These are phyloP conservation scores for Tetraneura akinire DNA, from an alignment of 1,140 invertebrate species.

Conservation along the genomic window DNA sequence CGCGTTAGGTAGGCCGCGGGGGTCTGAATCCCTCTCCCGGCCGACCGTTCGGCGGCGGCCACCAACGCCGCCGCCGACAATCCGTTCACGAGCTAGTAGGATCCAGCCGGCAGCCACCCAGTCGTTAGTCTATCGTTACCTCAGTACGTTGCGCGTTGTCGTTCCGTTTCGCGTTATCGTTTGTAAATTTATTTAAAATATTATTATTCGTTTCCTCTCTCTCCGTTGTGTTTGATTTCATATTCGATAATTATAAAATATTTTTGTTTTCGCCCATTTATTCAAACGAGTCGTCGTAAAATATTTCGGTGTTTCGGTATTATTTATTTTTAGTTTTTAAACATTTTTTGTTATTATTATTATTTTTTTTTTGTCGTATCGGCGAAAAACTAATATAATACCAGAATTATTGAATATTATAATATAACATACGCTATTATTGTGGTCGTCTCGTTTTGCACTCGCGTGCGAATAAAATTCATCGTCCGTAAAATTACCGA, in stretches of 20 bases:
- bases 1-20: background rate
- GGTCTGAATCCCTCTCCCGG: background rate
- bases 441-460: no score
- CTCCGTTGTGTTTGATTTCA: background rate
- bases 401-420: no score
- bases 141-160: background rate
- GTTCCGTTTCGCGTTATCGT: background rate
- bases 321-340: no score
- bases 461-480: no score
- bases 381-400: no score
- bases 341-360: no score
- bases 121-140: slow-evolving; percentile 45
- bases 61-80: background rate
- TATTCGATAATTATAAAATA: background rate
- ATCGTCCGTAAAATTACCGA: no score
- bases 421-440: no score
- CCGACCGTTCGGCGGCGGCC: background rate
- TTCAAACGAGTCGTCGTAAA: no score
- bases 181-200: background rate
- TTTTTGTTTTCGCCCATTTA: no score
- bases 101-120: slow-evolving; percentile 38
- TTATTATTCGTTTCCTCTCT: background rate
- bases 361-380: no score
- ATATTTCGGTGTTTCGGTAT: no score
- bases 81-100: slow-evolving; percentile 36